Percentiles rank a stretch among this genome's conserved stretches.
Conservation (phyloP, 2,888 invertebrate species). For the Mesorhabditis spiculigera region DNA sequence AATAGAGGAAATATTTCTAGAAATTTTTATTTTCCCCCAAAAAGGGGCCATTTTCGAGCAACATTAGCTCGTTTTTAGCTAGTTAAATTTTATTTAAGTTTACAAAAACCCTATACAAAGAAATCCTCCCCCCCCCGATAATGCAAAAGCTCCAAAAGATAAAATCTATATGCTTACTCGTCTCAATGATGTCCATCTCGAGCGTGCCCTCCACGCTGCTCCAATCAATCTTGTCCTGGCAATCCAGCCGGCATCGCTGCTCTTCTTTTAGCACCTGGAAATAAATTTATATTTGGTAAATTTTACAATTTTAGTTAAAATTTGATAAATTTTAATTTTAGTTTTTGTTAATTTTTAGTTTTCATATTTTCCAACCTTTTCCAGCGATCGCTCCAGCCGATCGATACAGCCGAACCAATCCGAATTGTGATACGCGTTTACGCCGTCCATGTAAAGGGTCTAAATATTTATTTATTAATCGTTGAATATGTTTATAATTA, state of each 20-base stretch:
- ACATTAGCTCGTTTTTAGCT: slow-evolving; percentile 1
- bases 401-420: slow-evolving; percentile 44
- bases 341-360: neutral
- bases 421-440: slow-evolving; percentile 41
- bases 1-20: too few relatives aligned
- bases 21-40: too few relatives aligned
- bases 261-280: neutral
- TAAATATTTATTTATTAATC: slow-evolving; percentile 10
- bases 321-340: too few relatives aligned
- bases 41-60: too few relatives aligned
- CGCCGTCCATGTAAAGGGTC: slow-evolving; percentile 46
- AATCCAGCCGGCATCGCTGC: slow-evolving; percentile 33
- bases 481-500: too few relatives aligned
- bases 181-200: slow-evolving; percentile 42
- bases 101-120: neutral
- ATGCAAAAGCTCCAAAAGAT: neutral
- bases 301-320: too few relatives aligned
- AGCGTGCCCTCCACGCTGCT: slow-evolving; percentile 39
- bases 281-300: too few relatives aligned
- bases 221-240: slow-evolving; percentile 52
- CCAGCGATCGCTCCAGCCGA: slow-evolving; percentile 30
- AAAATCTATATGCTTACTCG: slow-evolving; percentile 29
- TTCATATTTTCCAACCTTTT: slow-evolving; percentile 28
- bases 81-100: neutral
- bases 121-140: neutral